Conservation (phyloP, 1,140 invertebrate species). For the Drosophila murphyi region DNA sequence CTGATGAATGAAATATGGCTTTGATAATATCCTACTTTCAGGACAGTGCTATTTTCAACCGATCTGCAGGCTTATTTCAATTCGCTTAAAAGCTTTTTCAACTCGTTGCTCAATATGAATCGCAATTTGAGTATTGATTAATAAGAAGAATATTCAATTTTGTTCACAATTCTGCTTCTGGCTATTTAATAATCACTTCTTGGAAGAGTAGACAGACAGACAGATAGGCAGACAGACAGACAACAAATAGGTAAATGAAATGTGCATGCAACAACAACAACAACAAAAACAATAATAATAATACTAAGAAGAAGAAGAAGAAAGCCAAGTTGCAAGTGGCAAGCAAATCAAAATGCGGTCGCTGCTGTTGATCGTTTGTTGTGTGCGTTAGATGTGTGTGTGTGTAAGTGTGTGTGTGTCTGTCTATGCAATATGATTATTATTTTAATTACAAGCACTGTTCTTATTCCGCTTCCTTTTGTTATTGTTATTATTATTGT, state of each 20-base stretch:
- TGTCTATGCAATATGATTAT: neutral
- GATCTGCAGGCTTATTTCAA: no score
- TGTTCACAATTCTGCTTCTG: neutral
- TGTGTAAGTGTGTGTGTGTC: neutral
- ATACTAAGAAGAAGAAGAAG: neutral
- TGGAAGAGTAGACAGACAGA: neutral
- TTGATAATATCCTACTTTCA: no score
- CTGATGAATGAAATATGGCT: no score
- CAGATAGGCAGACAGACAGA: constrained; percentile 10
- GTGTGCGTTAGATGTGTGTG: neutral
- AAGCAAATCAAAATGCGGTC: constrained; percentile 39
- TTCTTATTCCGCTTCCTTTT: constrained; percentile 9
- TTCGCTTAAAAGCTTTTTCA: no score
- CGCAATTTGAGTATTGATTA: no score
- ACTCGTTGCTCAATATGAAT: no score
- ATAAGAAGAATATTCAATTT: no score
- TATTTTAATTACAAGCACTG: constrained; percentile 22
- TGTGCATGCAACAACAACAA: constrained; percentile 18
- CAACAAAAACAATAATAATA: constrained; percentile 22
- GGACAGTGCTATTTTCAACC: no score
- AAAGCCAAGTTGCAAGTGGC: neutral
- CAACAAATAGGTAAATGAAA: constrained; percentile 24
- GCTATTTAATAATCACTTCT: constrained; percentile 5
- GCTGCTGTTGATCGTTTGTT: constrained; percentile 13
- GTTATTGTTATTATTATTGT: neutral